Conservation (phyloP, 2,797 vertebrate genomes). For the Scarus forsteni region DNA sequence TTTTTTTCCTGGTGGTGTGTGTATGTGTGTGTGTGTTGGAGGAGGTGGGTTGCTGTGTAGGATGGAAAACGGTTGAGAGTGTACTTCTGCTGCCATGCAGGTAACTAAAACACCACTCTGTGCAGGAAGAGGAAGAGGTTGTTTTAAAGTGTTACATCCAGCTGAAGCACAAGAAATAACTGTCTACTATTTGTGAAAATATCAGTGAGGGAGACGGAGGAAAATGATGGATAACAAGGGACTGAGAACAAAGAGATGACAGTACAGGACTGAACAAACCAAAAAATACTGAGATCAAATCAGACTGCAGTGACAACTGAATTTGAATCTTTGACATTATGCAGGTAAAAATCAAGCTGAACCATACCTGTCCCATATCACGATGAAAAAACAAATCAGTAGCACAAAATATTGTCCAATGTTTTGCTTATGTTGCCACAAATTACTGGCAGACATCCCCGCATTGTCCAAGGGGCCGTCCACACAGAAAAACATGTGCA, state of each 20-base stretch:
- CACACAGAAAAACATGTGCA: too few species aligned
- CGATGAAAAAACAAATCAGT: too few species aligned
- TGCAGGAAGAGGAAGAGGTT: conserved; percentile 19
- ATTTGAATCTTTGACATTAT: too few species aligned
- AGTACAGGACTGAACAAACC: background rate
- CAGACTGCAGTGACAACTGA: background rate
- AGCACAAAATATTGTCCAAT: too few species aligned
- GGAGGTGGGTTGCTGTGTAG: conserved; percentile 43
- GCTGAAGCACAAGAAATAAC: conserved; percentile 24
- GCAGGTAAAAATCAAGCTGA: too few species aligned
- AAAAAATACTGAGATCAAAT: conserved; percentile 35
- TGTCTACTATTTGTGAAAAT: conserved; percentile 9
- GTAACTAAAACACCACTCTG: conserved; percentile 42
- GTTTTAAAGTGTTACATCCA: conserved; percentile 14
- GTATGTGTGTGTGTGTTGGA: conserved; percentile 9
- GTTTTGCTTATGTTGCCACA: too few species aligned
- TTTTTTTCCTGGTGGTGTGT: conserved; percentile 7
- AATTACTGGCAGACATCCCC: too few species aligned
- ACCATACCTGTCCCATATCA: too few species aligned
- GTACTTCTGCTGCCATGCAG: conserved; percentile 43
- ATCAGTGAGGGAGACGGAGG: background rate
- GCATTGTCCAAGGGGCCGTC: too few species aligned
- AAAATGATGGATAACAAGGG: background rate
- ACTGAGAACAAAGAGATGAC: background rate
- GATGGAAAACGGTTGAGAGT: conserved; percentile 51